Evolutionary conservation across 2,888 invertebrate genomes (phyloP).

Genomic region (Onchidella celtica): DNA sequence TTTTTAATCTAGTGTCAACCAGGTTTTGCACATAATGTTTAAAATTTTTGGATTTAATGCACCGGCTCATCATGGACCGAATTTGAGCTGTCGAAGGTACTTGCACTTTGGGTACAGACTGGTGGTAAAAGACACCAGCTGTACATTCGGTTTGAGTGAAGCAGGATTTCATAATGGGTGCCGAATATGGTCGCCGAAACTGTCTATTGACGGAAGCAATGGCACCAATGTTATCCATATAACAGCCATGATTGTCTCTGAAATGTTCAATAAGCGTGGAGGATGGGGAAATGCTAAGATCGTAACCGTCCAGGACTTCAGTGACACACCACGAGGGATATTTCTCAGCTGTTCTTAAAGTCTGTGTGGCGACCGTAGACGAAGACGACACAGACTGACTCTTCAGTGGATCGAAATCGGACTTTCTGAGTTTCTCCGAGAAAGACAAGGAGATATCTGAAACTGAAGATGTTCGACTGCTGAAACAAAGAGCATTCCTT

Average conservation of each 20-base stretch:
- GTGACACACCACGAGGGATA: neutral
- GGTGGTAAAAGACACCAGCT: neutral
- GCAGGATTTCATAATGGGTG: neutral
- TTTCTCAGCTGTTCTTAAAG: neutral
- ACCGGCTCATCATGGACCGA: constrained; percentile 18
- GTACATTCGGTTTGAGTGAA: constrained; percentile 22
- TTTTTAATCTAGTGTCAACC: constrained; percentile 28
- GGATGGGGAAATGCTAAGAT: no score
- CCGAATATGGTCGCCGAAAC: neutral
- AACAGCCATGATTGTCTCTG: no score
- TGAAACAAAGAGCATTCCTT: neutral
- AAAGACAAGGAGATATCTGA: no score
- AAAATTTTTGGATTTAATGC: constrained; percentile 29
- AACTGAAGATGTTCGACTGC: neutral
- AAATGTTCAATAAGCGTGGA: no score
- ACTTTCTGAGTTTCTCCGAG: no score
- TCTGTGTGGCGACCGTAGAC: neutral
- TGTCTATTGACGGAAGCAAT: neutral
- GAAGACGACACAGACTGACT: no score
- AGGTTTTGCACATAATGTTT: constrained; percentile 22
- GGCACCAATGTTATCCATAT: no score
- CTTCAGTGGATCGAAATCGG: no score
- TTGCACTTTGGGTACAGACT: neutral
- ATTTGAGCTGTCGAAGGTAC: neutral
- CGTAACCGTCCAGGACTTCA: neutral